A percentile compares a stretch with the other conserved stretches of the same genome.
These are phyloP conservation scores for Palaemon carinicauda DNA, from an alignment of 1,140 invertebrate species.

Conservation along the genomic window DNA sequence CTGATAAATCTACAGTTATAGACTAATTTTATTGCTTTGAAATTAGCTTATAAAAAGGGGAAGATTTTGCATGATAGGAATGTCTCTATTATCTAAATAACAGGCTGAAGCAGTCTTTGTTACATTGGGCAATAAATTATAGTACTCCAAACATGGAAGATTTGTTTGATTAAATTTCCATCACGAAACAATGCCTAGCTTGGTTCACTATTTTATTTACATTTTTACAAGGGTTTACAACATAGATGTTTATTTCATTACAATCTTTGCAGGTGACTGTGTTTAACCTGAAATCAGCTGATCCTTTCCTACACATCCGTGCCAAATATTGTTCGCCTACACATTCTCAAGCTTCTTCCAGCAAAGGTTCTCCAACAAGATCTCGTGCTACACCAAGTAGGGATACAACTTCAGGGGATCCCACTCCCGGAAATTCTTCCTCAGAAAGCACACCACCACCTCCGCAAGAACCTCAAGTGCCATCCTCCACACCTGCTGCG, in stretches of 20 bases:
- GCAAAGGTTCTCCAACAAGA: conserved; percentile 41
- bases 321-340: conserved; percentile 77
- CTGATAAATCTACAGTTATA: no score
- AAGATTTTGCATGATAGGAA: no score
- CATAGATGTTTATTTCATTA: conserved; percentile 58
- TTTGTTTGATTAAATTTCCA: no score
- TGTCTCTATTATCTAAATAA: no score
- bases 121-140: no score
- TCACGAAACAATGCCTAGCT: no score
- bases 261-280: conserved; percentile 66
- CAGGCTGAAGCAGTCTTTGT: no score
- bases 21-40: no score
- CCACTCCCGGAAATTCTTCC: conserved; percentile 31
- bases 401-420: conserved; percentile 35
- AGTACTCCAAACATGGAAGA: no score
- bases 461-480: conserved; percentile 44
- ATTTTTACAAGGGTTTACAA: no score
- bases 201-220: no score
- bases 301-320: conserved; percentile 75
- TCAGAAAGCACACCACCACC: conserved; percentile 50
- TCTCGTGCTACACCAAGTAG: conserved; percentile 48
- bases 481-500: conserved; percentile 48
- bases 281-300: conserved; percentile 62
- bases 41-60: no score
- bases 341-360: conserved; percentile 45